Base-by-base conservation (phyloP, 2,888 invertebrate species). In the Cephus nigrinus region DNA sequence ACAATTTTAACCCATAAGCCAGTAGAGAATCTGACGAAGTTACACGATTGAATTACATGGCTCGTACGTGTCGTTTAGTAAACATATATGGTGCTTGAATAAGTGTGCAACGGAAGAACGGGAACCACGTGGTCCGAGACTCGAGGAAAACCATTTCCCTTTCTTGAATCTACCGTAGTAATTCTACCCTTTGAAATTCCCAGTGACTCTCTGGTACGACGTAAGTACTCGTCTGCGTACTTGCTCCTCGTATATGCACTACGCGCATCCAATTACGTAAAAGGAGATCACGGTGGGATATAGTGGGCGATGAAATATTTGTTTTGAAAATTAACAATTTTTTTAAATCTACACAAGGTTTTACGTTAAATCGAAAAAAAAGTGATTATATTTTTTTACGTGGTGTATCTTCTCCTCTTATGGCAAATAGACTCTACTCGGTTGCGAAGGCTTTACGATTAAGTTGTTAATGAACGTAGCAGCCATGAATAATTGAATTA, bases 401-500 rank as follows among this genome's bases (percentile, higher is more conserved):
- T 55, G 1, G 23, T 9, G 0, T 23, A 5, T 4, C 12, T 36
- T 23, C 9, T 23, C 9, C 55, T 55, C 55, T 55, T 23, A 55
- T 23, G 55, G 2, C 23, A 55, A 55, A 23, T 9, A 55, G 23
- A 55, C 9, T 23, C 23, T 55, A 55, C 9, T 23, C 23, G 40
- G 1, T 23, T 55, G 15, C 40, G 23, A 23, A 55, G 9, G 2
- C 23, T 55, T 55, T 23, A 9, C 23, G 40, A 55, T 55, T 55
- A 55, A 9, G 23, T 55, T 55, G 40, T 23, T 23, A 23, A 55
- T 23, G 40, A 23, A 23, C 23, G 9, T 23, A 55, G 76, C 32
- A 75, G 73, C 75, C 80, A 76, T 76, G 76, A 76, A 80, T 81
- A 83, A 85, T 84, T 83, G 81, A 84, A 84, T 85, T 83, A 84